These are phyloP conservation scores for Anabas testudineus DNA, from an alignment of 2,797 vertebrate species.

Conservation along the genomic window DNA sequence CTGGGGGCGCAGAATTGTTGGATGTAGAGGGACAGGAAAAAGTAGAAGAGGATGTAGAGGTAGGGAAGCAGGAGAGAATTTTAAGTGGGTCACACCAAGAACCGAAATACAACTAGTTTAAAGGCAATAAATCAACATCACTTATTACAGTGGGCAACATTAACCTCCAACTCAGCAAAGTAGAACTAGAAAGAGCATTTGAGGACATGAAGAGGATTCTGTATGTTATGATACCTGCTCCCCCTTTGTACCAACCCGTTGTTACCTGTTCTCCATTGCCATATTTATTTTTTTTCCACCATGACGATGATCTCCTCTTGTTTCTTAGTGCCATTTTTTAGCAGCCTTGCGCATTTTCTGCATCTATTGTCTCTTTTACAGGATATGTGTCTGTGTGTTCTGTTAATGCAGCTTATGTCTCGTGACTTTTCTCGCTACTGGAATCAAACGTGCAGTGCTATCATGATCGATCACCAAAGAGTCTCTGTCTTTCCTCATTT, in stretches of 20 bases:
- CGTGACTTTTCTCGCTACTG: background rate
- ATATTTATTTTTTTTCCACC: slow-evolving; percentile 33
- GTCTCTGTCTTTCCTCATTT: background rate
- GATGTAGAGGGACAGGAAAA: slow-evolving; percentile 63
- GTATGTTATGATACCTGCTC: slow-evolving; percentile 17
- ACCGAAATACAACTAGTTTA: slow-evolving; percentile 76
- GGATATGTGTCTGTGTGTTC: background rate
- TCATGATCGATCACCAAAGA: background rate
- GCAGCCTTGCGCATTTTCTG: slow-evolving; percentile 14
- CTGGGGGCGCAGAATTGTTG: slow-evolving; percentile 60
- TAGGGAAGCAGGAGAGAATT: slow-evolving; percentile 62
- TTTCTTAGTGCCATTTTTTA: slow-evolving; percentile 6
- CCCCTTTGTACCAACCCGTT: slow-evolving; percentile 28
- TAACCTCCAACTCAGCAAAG: slow-evolving; percentile 68
- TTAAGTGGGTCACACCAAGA: slow-evolving; percentile 80
- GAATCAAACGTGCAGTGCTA: background rate
- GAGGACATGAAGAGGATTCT: slow-evolving; percentile 32
- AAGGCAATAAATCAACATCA: slow-evolving; percentile 79
- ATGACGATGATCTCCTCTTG: slow-evolving; percentile 6
- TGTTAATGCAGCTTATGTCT: background rate
- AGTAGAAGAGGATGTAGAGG: slow-evolving; percentile 55
- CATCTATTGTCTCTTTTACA: slow-evolving; percentile 3
- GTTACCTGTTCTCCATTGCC: slow-evolving; percentile 28
- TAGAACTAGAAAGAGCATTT: slow-evolving; percentile 56
- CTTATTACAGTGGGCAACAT: slow-evolving; percentile 69